A percentile compares a stretch with the other conserved stretches of the same genome.
These are phyloP conservation scores for Melikaiella ostensackeni DNA, from an alignment of 2,888 invertebrate species.

Conservation along the genomic window DNA sequence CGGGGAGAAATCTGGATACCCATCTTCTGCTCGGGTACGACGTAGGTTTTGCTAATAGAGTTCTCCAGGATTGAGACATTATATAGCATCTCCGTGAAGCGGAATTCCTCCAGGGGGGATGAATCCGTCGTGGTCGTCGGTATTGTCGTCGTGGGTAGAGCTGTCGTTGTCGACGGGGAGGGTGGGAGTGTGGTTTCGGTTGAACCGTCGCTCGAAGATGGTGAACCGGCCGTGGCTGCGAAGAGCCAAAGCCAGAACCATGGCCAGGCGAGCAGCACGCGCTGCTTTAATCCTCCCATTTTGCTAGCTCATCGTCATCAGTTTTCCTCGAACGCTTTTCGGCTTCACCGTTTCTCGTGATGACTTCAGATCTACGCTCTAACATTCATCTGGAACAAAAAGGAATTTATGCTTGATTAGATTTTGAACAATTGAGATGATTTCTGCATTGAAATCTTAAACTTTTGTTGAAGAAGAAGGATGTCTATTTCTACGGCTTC, in stretches of 20 bases:
- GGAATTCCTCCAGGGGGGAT: slow-evolving; percentile 77
- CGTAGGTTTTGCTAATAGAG: slow-evolving; percentile 93
- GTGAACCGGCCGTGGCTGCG: slow-evolving; percentile 67
- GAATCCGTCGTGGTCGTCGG: slow-evolving; percentile 45
- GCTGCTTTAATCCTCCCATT: slow-evolving; percentile 73
- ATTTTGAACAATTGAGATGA: not conserved
- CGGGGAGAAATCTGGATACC: slow-evolving; percentile 82
- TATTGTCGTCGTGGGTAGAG: slow-evolving; percentile 19
- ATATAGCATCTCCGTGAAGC: slow-evolving; percentile 87
- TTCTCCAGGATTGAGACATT: slow-evolving; percentile 96
- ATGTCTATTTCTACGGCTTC: no score
- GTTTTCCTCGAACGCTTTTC: slow-evolving; percentile 40
- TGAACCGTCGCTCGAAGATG: slow-evolving; percentile 53
- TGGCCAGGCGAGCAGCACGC: slow-evolving; percentile 71
- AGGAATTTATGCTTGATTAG: not conserved
- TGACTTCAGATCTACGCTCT: slow-evolving; percentile 11
- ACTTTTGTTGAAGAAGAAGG: no score
- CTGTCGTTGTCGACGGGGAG: not conserved
- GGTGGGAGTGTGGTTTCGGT: slow-evolving; percentile 41
- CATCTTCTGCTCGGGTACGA: slow-evolving; percentile 87
- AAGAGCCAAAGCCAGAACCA: slow-evolving; percentile 75
- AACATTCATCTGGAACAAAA: slow-evolving; percentile 47
- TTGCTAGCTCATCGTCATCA: slow-evolving; percentile 74
- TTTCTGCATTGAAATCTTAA: no score
- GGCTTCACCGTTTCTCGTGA: slow-evolving; percentile 8